Evolutionary conservation across 2,888 invertebrate genomes (phyloP), one percentile per base, ranked within the genome.

Genomic region (Gordius sp.): DNA sequence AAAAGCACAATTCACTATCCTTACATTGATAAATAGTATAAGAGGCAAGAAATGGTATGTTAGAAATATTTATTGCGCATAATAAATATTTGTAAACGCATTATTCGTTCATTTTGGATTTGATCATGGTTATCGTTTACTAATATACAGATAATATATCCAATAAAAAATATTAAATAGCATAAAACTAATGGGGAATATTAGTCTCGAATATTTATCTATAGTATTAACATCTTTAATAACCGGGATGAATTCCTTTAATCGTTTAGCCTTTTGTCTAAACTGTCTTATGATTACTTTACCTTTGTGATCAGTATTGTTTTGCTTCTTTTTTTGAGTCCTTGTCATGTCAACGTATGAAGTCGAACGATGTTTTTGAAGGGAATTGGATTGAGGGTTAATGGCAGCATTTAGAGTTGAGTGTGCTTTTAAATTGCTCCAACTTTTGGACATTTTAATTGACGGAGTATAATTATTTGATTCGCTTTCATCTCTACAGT

Each of bases 221-320:
- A 93, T 91, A 63, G 89, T 79, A 70, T 93, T 93, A 60, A 93
- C 89, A 71, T 93, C 89, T 65, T 86, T 81, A 63, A 93, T 86
- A 72, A 80, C 82, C n/a, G 86, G 86, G 76, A 86, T 79, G 59
- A 60, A 59, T 39, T 28, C 20, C 52, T 54, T 54, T 26, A 47
- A 20, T 4, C 47, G 47, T 47, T 20, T 47, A 20, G 47, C 47
- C 20, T 47, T 8, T n/a, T 47, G 8, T 20, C 20, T 47, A 20
- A 47, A 47, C 4, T 8, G 8, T 47, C 4, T 20, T n/a, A 47
- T 23, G 47, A n/a, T 47, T 8, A 20, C 20, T 4, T 47, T 8
- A 47, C 47, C 23, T 33, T 33, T 33, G 39, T n/a, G 8, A 13
- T 33, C n/a, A 33, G 8, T 33, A 33, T 13, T 13, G 39, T 33